These are phyloP conservation scores for Campodea augens DNA, from an alignment of 1,140 invertebrate species.

Conservation along the genomic window DNA sequence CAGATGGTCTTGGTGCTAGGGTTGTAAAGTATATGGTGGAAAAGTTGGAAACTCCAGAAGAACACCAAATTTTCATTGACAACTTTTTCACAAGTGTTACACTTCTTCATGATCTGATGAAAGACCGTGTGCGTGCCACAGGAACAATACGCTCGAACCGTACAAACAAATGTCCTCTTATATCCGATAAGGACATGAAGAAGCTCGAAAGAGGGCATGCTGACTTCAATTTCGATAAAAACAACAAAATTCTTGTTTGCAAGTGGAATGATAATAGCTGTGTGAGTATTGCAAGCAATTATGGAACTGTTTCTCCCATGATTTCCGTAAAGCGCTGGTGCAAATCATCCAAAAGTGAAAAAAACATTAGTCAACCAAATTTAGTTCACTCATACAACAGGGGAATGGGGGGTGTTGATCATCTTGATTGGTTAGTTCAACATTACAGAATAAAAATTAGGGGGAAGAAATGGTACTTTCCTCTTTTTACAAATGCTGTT, in stretches of 20 bases:
- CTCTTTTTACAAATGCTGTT: slow-evolving; percentile 8
- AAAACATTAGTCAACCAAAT: not conserved
- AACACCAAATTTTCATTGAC: not conserved
- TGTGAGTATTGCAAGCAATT: not conserved
- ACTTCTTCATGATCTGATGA: not conserved
- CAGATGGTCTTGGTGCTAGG: not conserved
- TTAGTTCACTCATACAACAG: not conserved
- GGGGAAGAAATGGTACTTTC: slow-evolving; percentile 8
- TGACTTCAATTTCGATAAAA: slow-evolving; percentile 4
- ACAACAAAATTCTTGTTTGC: not conserved
- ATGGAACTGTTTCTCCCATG: not conserved
- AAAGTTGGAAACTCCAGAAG: not conserved
- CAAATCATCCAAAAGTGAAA: not conserved
- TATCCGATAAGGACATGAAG: not conserved
- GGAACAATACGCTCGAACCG: slow-evolving; percentile 5
- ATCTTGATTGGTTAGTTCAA: slow-evolving; percentile 10
- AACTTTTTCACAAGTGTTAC: not conserved
- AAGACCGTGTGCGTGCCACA: not conserved
- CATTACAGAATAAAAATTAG: slow-evolving; percentile 9
- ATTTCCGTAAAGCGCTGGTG: not conserved
- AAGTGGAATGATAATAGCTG: slow-evolving; percentile 1
- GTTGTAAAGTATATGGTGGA: not conserved
- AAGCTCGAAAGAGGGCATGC: not conserved
- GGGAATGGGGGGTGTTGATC: slow-evolving; percentile 5
- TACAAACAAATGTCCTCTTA: slow-evolving; percentile 6